Evolutionary conservation across 2,113 vertebrate species (phyloP).

Genomic region (Cynocephalus volans): DNA sequence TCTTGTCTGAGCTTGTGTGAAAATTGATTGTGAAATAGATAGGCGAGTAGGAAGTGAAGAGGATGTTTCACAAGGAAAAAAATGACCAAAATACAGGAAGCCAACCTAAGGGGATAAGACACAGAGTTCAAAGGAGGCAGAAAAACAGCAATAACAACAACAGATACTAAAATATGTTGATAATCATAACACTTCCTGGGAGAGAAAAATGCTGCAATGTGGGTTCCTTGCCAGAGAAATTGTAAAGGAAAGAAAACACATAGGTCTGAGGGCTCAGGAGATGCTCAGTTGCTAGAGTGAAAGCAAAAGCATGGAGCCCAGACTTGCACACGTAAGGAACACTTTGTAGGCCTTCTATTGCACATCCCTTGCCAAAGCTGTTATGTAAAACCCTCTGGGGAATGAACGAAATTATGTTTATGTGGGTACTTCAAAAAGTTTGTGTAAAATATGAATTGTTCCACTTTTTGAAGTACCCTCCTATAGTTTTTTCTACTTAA

Average conservation of each 20-base stretch:
- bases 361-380: not conserved
- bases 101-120: not conserved
- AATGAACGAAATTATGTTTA: slow-evolving; percentile 27
- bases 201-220: not conserved
- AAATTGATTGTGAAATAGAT: not conserved
- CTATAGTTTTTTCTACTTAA: not conserved
- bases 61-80: not conserved
- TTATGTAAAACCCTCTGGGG: not conserved
- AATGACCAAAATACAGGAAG: not conserved
- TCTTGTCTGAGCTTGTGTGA: slow-evolving; percentile 27
- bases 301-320: not conserved
- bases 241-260: not conserved
- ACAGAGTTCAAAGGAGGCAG: not conserved
- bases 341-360: not conserved
- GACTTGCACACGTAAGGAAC: not conserved
- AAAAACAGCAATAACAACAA: not conserved
- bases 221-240: slow-evolving; percentile 11
- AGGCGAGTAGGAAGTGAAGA: not conserved
- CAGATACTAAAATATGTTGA: not conserved
- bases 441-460: no score
- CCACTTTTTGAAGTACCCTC: no score
- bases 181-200: not conserved
- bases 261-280: not conserved
- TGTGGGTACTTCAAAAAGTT: no score
- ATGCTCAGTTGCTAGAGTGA: not conserved